Evolutionary conservation across 1,140 invertebrate species (phyloP), one percentile per base, ranked within the genome.

Genomic region (Bombus fervidus): DNA sequence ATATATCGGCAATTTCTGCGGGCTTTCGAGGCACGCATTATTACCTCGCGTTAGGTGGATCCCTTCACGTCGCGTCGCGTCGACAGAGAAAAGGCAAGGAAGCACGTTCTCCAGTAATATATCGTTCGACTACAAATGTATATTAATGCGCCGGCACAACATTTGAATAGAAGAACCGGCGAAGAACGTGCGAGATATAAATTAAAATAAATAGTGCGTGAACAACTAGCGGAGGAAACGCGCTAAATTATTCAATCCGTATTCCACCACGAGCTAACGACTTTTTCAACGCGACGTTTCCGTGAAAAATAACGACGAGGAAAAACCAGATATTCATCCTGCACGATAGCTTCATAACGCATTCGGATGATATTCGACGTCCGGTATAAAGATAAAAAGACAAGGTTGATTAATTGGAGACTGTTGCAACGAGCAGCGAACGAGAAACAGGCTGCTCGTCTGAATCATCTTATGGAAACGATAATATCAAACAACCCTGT

Each of bases 151-250:
- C 41, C 25, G 72, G 8, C 12, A 62, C 31, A 41, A 47, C 41
- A 41, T 76, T 43, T 39, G 62, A 34, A 53, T 22, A 31, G 62
- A 53, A 31, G 53, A 81, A 57, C 34, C 71, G 62, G 22, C 25
- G 59, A 68, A 31, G 41, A 76, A 57, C 43, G 31, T 25, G 41
- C n/a, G 1, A 13, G 34, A 53, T 83, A 31, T 83, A 83, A 83
- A 83, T 83, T 83, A 76, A 68, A 76, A 83, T 76, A 76, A 83
- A 83, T 68, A 83, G 59, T 68, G 62, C 81, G 73, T 57, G 62
- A 2, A 25, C 15, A 53, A 12, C 66, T 62, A 15, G 34, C 22
- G 12, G 18, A 12, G 34, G 3, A 25, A 37, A 10, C 37, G 64
- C 37, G 72, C 22, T 68, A 68, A 76, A 53, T 39, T 43, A 53